phyloP scores from a whole-genome alignment of 2,888 invertebrate species.

The Parnassius smintheus region DNA sequence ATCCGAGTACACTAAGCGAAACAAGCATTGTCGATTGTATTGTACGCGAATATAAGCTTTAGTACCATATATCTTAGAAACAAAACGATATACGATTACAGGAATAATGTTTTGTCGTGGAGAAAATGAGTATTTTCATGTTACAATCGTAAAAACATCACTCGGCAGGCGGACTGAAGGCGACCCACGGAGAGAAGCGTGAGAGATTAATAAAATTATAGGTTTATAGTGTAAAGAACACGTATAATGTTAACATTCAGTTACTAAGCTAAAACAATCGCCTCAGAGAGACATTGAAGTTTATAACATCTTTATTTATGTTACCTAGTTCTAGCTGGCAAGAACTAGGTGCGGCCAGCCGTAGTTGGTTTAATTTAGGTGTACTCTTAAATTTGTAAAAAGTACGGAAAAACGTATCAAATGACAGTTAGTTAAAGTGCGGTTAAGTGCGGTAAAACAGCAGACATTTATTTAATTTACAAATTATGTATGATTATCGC shows the following conservation, averaged over 20 bases:
- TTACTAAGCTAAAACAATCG: constrained; percentile 4
- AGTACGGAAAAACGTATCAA: no score
- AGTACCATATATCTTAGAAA: not conserved
- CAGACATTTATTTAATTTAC: no score
- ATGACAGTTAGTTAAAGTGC: no score
- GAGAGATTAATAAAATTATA: constrained; percentile 32
- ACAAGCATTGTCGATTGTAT: not conserved
- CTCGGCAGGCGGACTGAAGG: constrained; percentile 29
- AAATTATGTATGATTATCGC: no score
- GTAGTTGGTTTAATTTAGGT: no score
- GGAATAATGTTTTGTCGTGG: not conserved
- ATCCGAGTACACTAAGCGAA: not conserved
- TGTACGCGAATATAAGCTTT: constrained; percentile 3
- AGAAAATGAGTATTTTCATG: constrained; percentile 25
- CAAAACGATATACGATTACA: not conserved
- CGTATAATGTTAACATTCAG: constrained; percentile 9
- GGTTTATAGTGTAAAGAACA: constrained; percentile 26
- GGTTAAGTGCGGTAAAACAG: no score
- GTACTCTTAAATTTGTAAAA: no score
- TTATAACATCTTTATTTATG: no score
- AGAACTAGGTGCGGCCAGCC: no score
- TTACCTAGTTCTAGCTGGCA: no score
- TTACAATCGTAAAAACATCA: constrained; percentile 38
- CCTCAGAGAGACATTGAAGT: not conserved
- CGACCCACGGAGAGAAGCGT: constrained; percentile 27